phyloP scores from a whole-genome alignment of 2,113 vertebrate species.

The Thinocorus orbignyianus region DNA sequence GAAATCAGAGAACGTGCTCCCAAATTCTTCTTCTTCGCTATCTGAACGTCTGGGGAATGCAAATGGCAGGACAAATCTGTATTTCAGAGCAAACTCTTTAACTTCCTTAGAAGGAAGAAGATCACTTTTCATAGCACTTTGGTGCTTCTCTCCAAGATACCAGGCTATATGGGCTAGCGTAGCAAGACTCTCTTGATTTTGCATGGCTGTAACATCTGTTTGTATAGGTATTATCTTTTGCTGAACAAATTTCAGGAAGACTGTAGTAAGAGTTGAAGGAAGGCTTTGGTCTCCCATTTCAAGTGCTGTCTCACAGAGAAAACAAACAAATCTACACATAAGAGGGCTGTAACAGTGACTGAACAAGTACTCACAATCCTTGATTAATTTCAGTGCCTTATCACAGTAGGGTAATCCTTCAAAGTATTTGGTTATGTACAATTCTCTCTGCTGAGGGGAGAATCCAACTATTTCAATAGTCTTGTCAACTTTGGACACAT shows the following conservation, averaged over 20 bases:
- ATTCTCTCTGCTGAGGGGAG: constrained; percentile 73
- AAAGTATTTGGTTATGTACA: constrained; percentile 81
- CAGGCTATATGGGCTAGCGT: constrained; percentile 81
- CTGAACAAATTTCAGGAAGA: constrained; percentile 76
- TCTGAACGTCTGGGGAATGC: constrained; percentile 13
- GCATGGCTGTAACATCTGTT: not conserved
- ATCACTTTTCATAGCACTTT: constrained; percentile 41
- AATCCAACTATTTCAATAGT: constrained; percentile 85
- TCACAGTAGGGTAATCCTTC: not conserved
- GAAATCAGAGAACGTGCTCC: constrained; percentile 77
- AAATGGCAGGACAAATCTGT: constrained; percentile 63
- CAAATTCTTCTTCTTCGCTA: not conserved
- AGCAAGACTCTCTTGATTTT: constrained; percentile 46
- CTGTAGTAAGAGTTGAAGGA: constrained; percentile 83
- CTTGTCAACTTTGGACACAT: constrained; percentile 80
- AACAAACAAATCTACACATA: constrained; percentile 83
- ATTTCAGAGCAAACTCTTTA: constrained; percentile 74
- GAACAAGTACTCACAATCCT: constrained; percentile 70
- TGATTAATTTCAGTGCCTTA: constrained; percentile 68
- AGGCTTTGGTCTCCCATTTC: constrained; percentile 40
- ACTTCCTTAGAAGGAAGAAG: constrained; percentile 41
- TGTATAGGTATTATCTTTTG: constrained; percentile 7
- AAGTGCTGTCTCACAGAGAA: constrained; percentile 68
- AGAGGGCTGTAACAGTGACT: constrained; percentile 83
- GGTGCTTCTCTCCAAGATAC: constrained; percentile 78